Evolutionary conservation across 2,113 vertebrate genomes (phyloP).

Genomic region (Dendropsophus ebraccatus): DNA sequence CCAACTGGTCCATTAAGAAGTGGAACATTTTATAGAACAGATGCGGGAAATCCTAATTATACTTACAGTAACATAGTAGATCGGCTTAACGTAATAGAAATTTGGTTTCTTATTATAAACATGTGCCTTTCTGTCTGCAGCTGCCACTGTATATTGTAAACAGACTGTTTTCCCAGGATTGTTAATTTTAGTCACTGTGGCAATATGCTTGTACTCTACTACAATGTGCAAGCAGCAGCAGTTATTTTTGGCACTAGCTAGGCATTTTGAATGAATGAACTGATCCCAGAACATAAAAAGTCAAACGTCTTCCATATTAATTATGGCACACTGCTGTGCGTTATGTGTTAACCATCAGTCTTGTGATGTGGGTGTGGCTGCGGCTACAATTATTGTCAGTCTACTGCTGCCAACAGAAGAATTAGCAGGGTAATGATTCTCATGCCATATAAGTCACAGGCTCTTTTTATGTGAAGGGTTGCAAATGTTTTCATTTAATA

Average conservation of each 20-base stretch:
- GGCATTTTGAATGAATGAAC: conserved; percentile 2
- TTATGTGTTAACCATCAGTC: conserved; percentile 29
- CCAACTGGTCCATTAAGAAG: not conserved
- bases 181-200: conserved; percentile 22
- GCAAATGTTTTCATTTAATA: not conserved
- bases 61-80: not conserved
- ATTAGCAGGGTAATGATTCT: conserved; percentile 28
- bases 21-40: not conserved
- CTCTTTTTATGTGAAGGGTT: not conserved
- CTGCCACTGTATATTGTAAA: conserved; percentile 39
- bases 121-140: conserved; percentile 31
- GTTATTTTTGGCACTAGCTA: not conserved
- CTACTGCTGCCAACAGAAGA: conserved; percentile 21
- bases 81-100: not conserved
- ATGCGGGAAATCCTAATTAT: not conserved
- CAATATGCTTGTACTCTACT: not conserved
- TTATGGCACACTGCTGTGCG: conserved; percentile 37
- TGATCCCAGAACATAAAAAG: conserved; percentile 23
- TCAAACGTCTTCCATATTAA: conserved; percentile 35
- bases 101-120: conserved; percentile 25
- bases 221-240: conserved; percentile 17
- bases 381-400: conserved; percentile 15
- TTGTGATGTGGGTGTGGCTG: not conserved
- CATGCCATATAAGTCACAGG: conserved; percentile 1
- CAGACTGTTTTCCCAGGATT: conserved; percentile 36